A percentile compares a stretch with the other conserved stretches of the same genome.
These are phyloP conservation scores for Siniperca scherzeri DNA, from an alignment of 2,797 vertebrate genomes.

Conservation along the genomic window DNA sequence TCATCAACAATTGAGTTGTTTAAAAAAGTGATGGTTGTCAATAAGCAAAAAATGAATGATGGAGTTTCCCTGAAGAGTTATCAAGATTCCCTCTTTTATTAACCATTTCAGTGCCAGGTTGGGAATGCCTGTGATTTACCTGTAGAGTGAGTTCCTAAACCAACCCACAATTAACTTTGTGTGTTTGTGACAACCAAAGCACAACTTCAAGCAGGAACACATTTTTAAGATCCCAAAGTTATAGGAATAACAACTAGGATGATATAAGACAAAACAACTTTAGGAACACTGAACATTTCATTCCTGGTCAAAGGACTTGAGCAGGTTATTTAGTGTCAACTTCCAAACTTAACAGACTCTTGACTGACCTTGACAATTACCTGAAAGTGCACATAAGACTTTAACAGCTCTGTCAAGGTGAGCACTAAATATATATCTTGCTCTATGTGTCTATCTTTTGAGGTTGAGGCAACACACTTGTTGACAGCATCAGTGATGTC, in stretches of 20 bases:
- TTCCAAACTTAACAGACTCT: background rate
- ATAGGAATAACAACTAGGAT: background rate
- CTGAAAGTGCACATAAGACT: background rate
- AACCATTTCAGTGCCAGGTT: background rate
- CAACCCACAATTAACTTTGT: background rate
- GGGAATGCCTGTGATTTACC: background rate
- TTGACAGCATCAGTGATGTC: constrained; percentile 92
- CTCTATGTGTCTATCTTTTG: constrained; percentile 37
- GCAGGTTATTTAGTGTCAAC: background rate
- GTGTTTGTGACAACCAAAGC: background rate
- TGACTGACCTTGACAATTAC: background rate
- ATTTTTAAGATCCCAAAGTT: background rate
- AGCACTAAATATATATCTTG: background rate
- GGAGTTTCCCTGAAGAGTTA: no score
- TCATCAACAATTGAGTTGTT: no score
- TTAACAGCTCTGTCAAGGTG: background rate
- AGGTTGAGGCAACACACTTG: constrained; percentile 89
- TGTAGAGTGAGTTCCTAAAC: background rate
- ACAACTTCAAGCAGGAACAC: background rate
- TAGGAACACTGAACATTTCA: background rate
- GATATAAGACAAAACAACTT: background rate
- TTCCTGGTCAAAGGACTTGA: background rate
- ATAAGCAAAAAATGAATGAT: no score
- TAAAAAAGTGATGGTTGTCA: no score
- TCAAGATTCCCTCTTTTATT: no score